A percentile compares a stretch with the other conserved stretches of the same genome.
Evolutionary conservation across 2,797 vertebrate genomes (phyloP).

Genomic region (Ceryle rudis): DNA sequence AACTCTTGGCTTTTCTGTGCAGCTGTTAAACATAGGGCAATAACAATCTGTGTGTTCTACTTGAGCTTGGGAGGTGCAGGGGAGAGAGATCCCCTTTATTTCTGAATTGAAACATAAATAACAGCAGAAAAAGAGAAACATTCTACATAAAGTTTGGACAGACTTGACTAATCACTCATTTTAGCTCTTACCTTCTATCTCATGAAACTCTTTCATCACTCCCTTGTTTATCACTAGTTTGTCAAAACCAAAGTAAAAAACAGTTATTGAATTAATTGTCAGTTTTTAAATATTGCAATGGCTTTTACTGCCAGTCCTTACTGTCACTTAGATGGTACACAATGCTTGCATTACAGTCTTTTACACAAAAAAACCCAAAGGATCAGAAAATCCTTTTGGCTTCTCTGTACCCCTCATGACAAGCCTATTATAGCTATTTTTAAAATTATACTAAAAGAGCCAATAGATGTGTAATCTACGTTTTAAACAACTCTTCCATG

Average conservation of each 20-base stretch:
- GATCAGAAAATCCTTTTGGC: neutral
- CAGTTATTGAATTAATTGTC: neutral
- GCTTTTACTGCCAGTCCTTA: neutral
- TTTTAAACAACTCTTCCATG: constrained; percentile 20
- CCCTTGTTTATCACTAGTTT: neutral
- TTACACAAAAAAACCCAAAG: neutral
- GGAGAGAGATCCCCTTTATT: neutral
- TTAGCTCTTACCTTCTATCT: constrained; percentile 11
- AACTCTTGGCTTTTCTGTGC: neutral
- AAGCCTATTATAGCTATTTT: neutral
- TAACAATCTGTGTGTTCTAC: neutral
- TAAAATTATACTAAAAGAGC: neutral
- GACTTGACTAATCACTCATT: constrained; percentile 52
- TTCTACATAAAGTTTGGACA: constrained; percentile 31
- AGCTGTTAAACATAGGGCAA: neutral
- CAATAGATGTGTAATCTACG: neutral
- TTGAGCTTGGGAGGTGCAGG: neutral
- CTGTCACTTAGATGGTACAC: neutral
- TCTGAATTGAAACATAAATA: constrained; percentile 38
- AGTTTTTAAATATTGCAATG: neutral
- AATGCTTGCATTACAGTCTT: neutral
- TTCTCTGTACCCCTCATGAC: neutral
- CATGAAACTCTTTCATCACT: constrained; percentile 38
- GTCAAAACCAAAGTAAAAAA: neutral
- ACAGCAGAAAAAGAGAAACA: neutral